phyloP scores from a whole-genome alignment of 2,113 vertebrate genomes.

The Holacanthus passer region DNA sequence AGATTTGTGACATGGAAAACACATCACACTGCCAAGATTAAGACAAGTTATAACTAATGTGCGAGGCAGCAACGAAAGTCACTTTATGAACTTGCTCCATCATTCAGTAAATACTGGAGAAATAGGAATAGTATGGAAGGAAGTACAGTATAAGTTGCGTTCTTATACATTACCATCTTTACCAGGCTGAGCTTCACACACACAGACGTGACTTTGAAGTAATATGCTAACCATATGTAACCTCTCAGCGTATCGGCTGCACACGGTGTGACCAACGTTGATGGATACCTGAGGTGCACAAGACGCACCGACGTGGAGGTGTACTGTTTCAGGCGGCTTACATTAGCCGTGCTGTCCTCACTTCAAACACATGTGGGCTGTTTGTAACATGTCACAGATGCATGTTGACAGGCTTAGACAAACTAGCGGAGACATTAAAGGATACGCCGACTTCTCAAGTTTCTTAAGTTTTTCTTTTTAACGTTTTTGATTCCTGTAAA shows the following conservation, averaged over 20 bases:
- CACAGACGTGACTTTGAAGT: constrained; percentile 65
- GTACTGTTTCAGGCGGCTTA: constrained; percentile 68
- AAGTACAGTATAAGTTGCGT: background rate
- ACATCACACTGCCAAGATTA: background rate
- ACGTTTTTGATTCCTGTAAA: constrained; percentile 71
- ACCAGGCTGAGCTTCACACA: constrained; percentile 16
- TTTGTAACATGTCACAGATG: constrained; percentile 66
- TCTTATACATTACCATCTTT: background rate
- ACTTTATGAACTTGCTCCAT: background rate
- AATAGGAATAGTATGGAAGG: background rate
- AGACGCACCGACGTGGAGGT: constrained; percentile 39
- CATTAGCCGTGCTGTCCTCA: constrained; percentile 70
- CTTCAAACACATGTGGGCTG: constrained; percentile 71
- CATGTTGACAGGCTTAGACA: constrained; percentile 71
- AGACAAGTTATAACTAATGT: background rate
- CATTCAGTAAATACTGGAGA: background rate
- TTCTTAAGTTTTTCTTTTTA: constrained; percentile 59
- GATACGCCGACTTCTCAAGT: constrained; percentile 71
- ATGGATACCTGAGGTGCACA: constrained; percentile 63
- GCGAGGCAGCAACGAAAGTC: background rate
- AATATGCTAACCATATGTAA: constrained; percentile 56
- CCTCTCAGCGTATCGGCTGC: constrained; percentile 48
- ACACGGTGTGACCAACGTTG: constrained; percentile 51
- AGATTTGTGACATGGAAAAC: background rate
- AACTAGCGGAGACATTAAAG: constrained; percentile 76